Evolutionary conservation across 2,888 invertebrate species (phyloP), one percentile per base, ranked within the genome.

Genomic region (Cephus pulcher): DNA sequence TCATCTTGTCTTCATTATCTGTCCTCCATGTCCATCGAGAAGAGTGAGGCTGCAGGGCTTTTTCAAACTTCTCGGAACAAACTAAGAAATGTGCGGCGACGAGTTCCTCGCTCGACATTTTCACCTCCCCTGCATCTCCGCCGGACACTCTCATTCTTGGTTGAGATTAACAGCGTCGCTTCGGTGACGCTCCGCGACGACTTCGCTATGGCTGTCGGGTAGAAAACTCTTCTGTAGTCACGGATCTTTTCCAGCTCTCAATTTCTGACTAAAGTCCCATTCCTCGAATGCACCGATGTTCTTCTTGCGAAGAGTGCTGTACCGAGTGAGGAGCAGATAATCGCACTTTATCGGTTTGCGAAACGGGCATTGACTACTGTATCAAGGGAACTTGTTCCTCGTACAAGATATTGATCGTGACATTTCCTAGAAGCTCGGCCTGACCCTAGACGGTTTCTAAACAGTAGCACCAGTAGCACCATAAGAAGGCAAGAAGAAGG

Each of bases 371-470:
- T 32, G 32, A 23, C 82, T 84, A 84, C 81, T 83, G 85, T 83
- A 84, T 80, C 82, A 78, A 79, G 83, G 79, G 12, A 82, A 80
- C 82, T 82, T 82, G 85, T 88, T 89, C 86, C 88, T 90, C 89
- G 89, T 87, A 86, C 87, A 83, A 83, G 87, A 88, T 90, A 90
- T 90, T 89, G 90, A 90, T 90, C 56, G 23, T 9, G 56, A 56
- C 56, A 56, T 56, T 56, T 56, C 56, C 56, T 56, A 56, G 56
- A 56, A 56, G 56, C 56, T 56, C 23, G 23, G 23, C 2, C 23
- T 9, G 23, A 56, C 56, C 56, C 56, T 56, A 56, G 56, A 56
- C 56, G 23, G 23, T 56, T 90, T 86, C 87, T 83, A 84, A 85
- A 71, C 12, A 71, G 32, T 15, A 33, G 30, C 70, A 33, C 70